Percentiles rank a stretch among this genome's conserved stretches.
Evolutionary conservation across 2,888 invertebrate genomes (phyloP).

Genomic region (Phytoseiulus persimilis): DNA sequence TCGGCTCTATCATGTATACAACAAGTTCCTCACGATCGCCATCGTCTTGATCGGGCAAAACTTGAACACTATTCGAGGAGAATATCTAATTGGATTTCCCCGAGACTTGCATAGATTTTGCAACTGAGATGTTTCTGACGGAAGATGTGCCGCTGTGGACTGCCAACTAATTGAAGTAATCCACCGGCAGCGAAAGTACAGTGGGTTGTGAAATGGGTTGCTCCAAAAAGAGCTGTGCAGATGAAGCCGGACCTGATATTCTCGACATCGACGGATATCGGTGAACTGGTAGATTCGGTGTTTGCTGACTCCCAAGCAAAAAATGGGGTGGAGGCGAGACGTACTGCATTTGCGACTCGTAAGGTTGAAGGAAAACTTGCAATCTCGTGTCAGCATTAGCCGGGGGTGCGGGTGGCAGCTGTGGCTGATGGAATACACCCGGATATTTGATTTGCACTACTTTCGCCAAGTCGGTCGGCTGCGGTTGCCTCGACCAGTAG

Average conservation of each 20-base stretch:
- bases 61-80: no score
- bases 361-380: no score
- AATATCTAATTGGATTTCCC: no score
- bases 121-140: no score
- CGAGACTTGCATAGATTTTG: no score
- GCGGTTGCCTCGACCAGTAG: background rate
- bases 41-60: no score
- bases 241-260: background rate
- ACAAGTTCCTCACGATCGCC: no score
- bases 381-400: background rate
- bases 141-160: no score
- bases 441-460: background rate
- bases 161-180: no score
- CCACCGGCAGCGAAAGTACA: no score
- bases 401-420: background rate
- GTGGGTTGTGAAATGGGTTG: background rate
- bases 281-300: background rate
- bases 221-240: background rate
- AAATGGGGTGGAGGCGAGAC: background rate
- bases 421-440: background rate
- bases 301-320: background rate
- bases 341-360: background rate
- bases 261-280: background rate
- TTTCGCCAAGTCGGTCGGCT: background rate
- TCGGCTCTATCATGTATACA: no score